A percentile compares a stretch with the other conserved stretches of the same genome.
Evolutionary conservation across 2,797 vertebrate genomes (phyloP).

Genomic region (Pseudopleuronectes americanus): DNA sequence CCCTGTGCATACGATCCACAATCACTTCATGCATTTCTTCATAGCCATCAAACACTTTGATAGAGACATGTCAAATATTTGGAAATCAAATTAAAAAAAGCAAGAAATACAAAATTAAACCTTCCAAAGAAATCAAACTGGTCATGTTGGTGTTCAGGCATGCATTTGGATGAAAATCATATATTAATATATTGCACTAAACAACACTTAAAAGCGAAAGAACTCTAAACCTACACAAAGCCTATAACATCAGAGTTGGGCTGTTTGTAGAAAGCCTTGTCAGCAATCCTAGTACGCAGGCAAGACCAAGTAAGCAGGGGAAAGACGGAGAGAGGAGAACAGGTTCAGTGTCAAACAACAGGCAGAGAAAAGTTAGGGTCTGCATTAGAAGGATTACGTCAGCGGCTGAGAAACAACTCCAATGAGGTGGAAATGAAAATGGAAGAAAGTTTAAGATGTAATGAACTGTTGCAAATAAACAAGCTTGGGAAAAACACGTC

Average conservation of each 20-base stretch:
- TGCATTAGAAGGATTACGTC: conserved; percentile 15
- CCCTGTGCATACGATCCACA: conserved; percentile 14
- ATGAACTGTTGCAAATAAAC: neutral
- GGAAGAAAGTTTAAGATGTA: neutral
- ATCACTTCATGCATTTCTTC: conserved; percentile 53
- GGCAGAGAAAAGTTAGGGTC: conserved; percentile 63
- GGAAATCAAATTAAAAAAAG: conserved; percentile 4
- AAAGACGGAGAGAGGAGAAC: conserved; percentile 68
- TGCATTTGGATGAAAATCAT: conserved; percentile 55
- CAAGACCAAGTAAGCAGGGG: conserved; percentile 76
- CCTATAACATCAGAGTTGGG: conserved; percentile 98
- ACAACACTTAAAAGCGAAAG: conserved; percentile 60
- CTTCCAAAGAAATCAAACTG: conserved; percentile 4
- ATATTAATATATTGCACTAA: neutral
- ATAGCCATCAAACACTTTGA: conserved; percentile 8
- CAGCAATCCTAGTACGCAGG: conserved; percentile 92
- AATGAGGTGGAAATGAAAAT: conserved; percentile 33
- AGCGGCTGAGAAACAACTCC: conserved; percentile 60
- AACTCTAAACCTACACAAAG: conserved; percentile 94
- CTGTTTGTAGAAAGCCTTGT: conserved; percentile 99
- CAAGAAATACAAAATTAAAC: conserved; percentile 1
- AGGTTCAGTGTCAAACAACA: conserved; percentile 80
- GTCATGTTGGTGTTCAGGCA: conserved; percentile 39
- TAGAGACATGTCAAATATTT: neutral
- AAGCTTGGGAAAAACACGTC: neutral